These are phyloP conservation scores for Rhimphoctona megacephalus DNA, from an alignment of 2,888 invertebrate genomes.

Conservation along the genomic window DNA sequence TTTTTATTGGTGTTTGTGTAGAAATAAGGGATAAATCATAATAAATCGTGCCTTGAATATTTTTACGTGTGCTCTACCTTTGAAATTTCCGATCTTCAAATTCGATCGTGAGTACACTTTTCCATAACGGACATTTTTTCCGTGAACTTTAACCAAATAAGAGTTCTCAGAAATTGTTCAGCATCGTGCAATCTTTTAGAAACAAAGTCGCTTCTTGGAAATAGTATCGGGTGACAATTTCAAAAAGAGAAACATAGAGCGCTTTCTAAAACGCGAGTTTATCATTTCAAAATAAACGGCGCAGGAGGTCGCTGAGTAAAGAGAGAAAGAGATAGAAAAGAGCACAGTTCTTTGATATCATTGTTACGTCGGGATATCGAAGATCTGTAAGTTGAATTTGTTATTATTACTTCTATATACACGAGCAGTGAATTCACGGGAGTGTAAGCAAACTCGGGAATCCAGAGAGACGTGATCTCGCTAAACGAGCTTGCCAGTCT, in stretches of 20 bases:
- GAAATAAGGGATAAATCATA: background rate
- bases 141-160: background rate
- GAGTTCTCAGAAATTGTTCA: too few relatives aligned
- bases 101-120: background rate
- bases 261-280: constrained; percentile 34
- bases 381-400: constrained; percentile 13
- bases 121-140: background rate
- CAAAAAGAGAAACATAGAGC: background rate
- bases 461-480: constrained; percentile 38
- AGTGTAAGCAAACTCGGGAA: constrained; percentile 4
- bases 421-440: background rate
- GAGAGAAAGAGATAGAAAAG: background rate
- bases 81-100: background rate
- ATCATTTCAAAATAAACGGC: constrained; percentile 63
- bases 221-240: constrained; percentile 40
- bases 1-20: background rate
- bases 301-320: constrained; percentile 8
- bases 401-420: constrained; percentile 14
- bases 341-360: constrained; percentile 26
- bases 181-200: background rate
- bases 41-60: background rate
- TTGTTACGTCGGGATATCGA: constrained; percentile 34
- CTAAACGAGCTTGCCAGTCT: constrained; percentile 45
- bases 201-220: constrained; percentile 1
- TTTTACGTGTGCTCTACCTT: background rate